Base-by-base conservation (phyloP, 2,797 vertebrate genomes). In the Rhodeus uyekii region DNA sequence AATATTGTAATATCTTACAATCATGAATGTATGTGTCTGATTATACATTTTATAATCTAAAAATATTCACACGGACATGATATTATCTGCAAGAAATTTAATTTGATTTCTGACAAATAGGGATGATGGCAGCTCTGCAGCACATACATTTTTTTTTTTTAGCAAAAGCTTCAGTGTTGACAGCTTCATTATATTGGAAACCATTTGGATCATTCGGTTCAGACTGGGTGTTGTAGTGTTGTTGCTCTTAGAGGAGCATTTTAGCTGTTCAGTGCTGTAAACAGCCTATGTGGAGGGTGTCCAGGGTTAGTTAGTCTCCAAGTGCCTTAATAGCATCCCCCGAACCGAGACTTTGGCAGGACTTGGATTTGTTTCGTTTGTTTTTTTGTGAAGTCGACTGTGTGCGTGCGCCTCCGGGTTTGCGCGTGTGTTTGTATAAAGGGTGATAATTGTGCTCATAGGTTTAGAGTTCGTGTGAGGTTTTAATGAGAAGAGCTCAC, bases 401-500 rank as follows among this genome's bases (percentile, higher is more conserved):
- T 39, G 42, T 24, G 29, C 38, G 5, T 64, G 60, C 0, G 60
- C 68, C 24, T 48, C 38, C 12, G 32, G 39, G 27, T 80, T 27
- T 75, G 44, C 5, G 16, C 14, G 46, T 58, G 64, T 69, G 71
- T 68, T 69, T 84, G 85, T 88, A 90, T 89, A 90, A 84, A 87
- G 84, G 76, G 84, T 83, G 80, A 87, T 89, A 91, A 93, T 90
- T 89, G 87, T 85, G 85, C 89, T 85, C 81, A 82, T 86, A 86
- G 83, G 81, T 77, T 85, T 77, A 60, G 84, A 85, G 87, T 88
- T 86, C 61, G 79, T 71, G 74, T 78, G 81, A 65, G 80, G 75
- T 89, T 92, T 92, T 93, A 94, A 94, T 94, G 91, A 93, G 84
- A 89, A 81, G 86, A 88, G 89, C 90, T 94, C 87, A 89, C 85